These are phyloP conservation scores for Drosophila affinis DNA, from an alignment of 2,888 invertebrate genomes.

Conservation along the genomic window DNA sequence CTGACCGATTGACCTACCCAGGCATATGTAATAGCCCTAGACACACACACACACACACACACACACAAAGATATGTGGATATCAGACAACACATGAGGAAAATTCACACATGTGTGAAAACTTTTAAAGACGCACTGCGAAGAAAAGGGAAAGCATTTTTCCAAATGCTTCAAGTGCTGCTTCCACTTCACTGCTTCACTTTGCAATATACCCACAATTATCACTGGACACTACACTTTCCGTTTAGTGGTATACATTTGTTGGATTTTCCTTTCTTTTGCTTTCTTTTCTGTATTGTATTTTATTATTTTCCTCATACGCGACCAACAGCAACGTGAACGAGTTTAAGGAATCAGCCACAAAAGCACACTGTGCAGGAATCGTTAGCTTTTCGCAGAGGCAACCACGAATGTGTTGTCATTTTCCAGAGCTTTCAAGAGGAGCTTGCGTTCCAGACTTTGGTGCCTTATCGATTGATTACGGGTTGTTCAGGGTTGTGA, in stretches of 20 bases:
- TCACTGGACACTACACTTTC: slow-evolving; percentile 14
- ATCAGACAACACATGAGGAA: slow-evolving; percentile 29
- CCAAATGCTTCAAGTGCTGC: not conserved
- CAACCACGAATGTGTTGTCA: slow-evolving; percentile 57
- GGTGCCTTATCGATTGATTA: slow-evolving; percentile 46
- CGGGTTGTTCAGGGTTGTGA: slow-evolving; percentile 15
- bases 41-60: slow-evolving; percentile 42
- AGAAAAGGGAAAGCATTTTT: slow-evolving; percentile 60
- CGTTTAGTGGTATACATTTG: slow-evolving; percentile 6
- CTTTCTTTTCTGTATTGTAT: slow-evolving; percentile 37
- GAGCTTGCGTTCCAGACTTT: slow-evolving; percentile 45
- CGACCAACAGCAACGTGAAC: slow-evolving; percentile 71
- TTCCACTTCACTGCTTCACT: not conserved
- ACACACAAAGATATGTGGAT: slow-evolving; percentile 19
- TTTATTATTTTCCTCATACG: slow-evolving; percentile 51
- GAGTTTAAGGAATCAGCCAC: slow-evolving; percentile 75
- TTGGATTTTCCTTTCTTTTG: slow-evolving; percentile 23
- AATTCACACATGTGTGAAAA: slow-evolving; percentile 55
- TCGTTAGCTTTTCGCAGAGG: slow-evolving; percentile 59
- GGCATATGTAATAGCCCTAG: slow-evolving; percentile 69
- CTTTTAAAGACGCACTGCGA: slow-evolving; percentile 56
- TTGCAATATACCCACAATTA: not conserved
- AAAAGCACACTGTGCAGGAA: slow-evolving; percentile 78
- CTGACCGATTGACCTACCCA: slow-evolving; percentile 79
- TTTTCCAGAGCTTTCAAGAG: slow-evolving; percentile 35